Percentiles rank a stretch among this genome's conserved stretches.
Evolutionary conservation across 2,797 vertebrate species (phyloP).

Genomic region (Cossypha dichroa): DNA sequence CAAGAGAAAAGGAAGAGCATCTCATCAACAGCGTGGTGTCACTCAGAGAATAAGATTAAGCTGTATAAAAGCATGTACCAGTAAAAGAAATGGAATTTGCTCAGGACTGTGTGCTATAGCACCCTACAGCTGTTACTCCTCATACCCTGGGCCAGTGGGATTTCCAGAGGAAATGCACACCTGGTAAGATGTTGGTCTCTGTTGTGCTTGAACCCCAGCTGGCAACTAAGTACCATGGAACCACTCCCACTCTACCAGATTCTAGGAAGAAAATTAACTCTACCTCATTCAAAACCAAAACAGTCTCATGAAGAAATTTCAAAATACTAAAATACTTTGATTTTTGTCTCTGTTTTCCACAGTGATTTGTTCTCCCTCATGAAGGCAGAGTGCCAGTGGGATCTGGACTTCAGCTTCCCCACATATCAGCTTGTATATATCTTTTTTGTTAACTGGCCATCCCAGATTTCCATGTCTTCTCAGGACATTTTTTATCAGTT

Average conservation of each 20-base stretch:
- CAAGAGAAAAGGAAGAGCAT: background rate
- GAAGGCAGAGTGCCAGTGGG: background rate
- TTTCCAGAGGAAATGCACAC: background rate
- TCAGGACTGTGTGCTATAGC: background rate
- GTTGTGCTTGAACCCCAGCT: background rate
- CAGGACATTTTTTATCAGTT: background rate
- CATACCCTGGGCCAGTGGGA: too few species aligned
- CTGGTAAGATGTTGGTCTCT: background rate
- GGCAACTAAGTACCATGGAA: background rate
- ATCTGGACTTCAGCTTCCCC: background rate
- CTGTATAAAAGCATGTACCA: accelerated
- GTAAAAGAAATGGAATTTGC: background rate
- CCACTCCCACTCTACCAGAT: background rate
- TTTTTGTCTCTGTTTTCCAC: background rate
- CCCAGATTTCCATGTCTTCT: background rate
- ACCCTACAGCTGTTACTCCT: background rate
- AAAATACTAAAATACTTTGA: background rate
- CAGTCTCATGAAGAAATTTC: background rate
- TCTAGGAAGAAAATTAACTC: background rate
- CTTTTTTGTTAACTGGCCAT: background rate
- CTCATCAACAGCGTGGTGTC: background rate
- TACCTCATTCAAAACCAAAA: background rate
- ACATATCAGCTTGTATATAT: background rate
- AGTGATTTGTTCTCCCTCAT: accelerated
- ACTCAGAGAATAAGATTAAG: background rate